A percentile compares a stretch with the other conserved stretches of the same genome.
Conservation (phyloP, 2,888 invertebrate species). For the Troglohyphantes excavatus region DNA sequence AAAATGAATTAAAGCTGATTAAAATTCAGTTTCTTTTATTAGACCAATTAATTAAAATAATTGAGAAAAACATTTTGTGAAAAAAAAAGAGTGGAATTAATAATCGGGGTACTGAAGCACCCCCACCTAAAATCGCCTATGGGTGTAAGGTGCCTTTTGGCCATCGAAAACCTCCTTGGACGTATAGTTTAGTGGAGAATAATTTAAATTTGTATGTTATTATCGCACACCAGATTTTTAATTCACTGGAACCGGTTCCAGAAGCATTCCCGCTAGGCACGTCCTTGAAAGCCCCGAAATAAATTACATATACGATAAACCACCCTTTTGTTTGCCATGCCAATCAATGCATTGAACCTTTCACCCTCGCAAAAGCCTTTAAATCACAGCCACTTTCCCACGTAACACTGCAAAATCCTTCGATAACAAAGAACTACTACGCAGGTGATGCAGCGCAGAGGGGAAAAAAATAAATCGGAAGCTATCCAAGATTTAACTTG, state of each 20-base stretch:
- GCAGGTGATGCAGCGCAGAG: constrained; percentile 36
- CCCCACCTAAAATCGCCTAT: too few relatives aligned
- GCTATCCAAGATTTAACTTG: constrained; percentile 69
- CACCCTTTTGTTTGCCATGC: neutral
- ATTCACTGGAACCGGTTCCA: neutral
- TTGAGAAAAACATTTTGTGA: too few relatives aligned
- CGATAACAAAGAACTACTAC: neutral
- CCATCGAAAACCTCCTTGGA: too few relatives aligned
- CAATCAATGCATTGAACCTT: neutral
- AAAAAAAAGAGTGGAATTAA: too few relatives aligned
- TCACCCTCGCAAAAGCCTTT: neutral
- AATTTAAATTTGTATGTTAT: too few relatives aligned
- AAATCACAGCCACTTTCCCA: neutral
- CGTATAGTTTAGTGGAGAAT: too few relatives aligned
- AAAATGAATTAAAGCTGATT: too few relatives aligned
- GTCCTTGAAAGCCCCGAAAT: neutral
- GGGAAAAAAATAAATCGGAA: constrained; percentile 64
- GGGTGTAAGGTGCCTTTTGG: too few relatives aligned
- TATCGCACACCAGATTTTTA: too few relatives aligned
- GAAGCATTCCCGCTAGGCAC: neutral
- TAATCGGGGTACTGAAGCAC: too few relatives aligned
- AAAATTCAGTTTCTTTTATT: too few relatives aligned
- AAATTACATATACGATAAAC: neutral
- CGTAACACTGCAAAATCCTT: neutral
- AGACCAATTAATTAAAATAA: too few relatives aligned